phyloP scores from a whole-genome alignment of 2,113 vertebrate species.

The Hoplias malabaricus region DNA sequence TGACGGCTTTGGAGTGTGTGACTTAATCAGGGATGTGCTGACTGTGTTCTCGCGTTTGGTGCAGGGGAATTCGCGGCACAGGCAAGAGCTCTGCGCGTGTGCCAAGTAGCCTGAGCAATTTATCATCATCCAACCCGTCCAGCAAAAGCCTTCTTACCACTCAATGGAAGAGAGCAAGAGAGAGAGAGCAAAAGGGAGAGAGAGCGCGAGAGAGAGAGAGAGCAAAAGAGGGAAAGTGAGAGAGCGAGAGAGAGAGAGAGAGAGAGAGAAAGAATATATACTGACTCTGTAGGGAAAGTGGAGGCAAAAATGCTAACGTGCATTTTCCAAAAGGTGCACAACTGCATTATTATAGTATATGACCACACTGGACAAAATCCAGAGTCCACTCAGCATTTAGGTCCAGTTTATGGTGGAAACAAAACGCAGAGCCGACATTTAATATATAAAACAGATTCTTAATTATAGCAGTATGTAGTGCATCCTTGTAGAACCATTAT shows the following conservation, averaged over 20 bases:
- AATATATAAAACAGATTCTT: no score
- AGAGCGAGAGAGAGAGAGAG: neutral
- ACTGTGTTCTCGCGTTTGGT: neutral
- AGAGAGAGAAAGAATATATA: neutral
- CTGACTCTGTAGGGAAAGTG: neutral
- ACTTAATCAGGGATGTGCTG: neutral
- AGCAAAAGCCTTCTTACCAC: conserved; percentile 21
- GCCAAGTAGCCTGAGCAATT: conserved; percentile 15
- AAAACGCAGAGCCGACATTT: no score
- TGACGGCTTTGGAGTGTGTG: neutral
- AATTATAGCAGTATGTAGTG: no score
- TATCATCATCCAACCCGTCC: conserved; percentile 29
- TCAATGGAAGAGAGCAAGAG: conserved; percentile 5
- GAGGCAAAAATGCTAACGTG: neutral
- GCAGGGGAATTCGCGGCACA: conserved; percentile 9
- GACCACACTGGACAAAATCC: no score
- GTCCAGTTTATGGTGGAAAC: no score
- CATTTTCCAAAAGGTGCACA: no score
- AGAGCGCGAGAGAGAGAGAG: neutral
- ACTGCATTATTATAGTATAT: no score
- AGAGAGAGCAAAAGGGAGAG: neutral
- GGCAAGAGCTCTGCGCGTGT: neutral
- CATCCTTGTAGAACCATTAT: no score
- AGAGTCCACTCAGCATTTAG: no score
- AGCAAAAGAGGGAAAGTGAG: neutral